A percentile compares a stretch with the other conserved stretches of the same genome.
phyloP scores from a whole-genome alignment of 2,113 vertebrate species.

The Dicerorhinus sumatrensis region DNA sequence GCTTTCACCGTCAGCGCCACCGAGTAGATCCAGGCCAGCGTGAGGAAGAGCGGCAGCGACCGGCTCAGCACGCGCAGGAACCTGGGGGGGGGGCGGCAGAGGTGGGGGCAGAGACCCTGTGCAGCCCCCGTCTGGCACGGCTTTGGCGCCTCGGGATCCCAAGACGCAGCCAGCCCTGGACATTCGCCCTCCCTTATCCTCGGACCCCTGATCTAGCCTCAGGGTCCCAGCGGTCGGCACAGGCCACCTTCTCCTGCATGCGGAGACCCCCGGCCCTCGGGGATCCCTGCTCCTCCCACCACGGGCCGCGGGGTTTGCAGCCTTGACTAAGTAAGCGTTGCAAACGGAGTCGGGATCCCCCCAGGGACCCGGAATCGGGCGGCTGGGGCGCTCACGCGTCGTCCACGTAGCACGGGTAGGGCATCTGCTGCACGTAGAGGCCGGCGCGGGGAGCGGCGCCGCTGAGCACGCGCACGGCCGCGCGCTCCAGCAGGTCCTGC shows the following conservation, averaged over 20 bases:
- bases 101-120: too few species aligned
- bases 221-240: neutral
- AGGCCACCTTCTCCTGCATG: neutral
- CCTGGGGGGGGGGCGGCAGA: slow-evolving; percentile 76
- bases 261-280: neutral
- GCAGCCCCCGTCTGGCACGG: rapidly evolving
- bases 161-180: neutral
- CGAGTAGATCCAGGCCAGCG: slow-evolving; percentile 95
- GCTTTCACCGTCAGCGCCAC: slow-evolving; percentile 96
- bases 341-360: neutral
- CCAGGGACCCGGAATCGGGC: neutral
- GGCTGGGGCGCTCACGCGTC: slow-evolving; percentile 89
- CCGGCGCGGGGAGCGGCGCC: slow-evolving; percentile 80
- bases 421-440: slow-evolving; percentile 95
- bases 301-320: neutral
- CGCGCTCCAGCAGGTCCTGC: slow-evolving; percentile 94
- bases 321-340: neutral
- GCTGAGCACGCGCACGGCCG: slow-evolving; percentile 86
- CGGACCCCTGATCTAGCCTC: neutral
- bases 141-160: rapidly evolving
- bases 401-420: slow-evolving; percentile 94
- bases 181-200: neutral
- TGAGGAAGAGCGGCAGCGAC: slow-evolving; percentile 95
- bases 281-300: neutral
- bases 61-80: slow-evolving; percentile 93